phyloP scores from a whole-genome alignment of 1,140 invertebrate genomes.

The Drosophila pseudoobscura region DNA sequence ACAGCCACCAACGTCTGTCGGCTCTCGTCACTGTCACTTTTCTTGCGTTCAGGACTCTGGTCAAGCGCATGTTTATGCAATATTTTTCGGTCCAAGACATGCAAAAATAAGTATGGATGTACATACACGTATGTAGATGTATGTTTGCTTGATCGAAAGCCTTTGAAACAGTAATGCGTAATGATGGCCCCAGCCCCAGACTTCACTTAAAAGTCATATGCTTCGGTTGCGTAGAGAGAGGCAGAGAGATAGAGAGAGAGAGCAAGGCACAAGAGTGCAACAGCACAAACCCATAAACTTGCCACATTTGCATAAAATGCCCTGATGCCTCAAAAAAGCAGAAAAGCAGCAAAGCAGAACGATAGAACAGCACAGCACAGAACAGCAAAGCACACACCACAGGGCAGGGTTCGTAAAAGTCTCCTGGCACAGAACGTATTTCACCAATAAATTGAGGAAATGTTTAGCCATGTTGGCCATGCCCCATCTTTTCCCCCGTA shows the following conservation, averaged over 20 bases:
- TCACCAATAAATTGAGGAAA: constrained; percentile 78
- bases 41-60: constrained; percentile 9
- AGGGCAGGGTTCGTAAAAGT: constrained; percentile 39
- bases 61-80: constrained; percentile 54
- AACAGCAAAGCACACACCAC: constrained; percentile 9
- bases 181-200: constrained; percentile 42
- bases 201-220: constrained; percentile 67
- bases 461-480: constrained; percentile 31
- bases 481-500: not conserved
- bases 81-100: constrained; percentile 31
- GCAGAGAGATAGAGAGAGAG: too few species aligned
- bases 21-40: constrained; percentile 57
- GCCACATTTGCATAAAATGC: constrained; percentile 77
- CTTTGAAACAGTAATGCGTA: constrained; percentile 28
- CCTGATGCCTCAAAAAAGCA: constrained; percentile 59
- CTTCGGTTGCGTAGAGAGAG: constrained; percentile 38
- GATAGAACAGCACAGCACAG: not conserved
- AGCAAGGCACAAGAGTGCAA: constrained; percentile 8
- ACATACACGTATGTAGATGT: not conserved
- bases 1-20: constrained; percentile 28
- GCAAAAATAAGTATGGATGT: not conserved
- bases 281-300: constrained; percentile 64
- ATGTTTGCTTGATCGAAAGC: constrained; percentile 7
- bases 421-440: constrained; percentile 71
- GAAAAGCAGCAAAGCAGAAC: constrained; percentile 32